These are phyloP conservation scores for Myripristis jacobus DNA, from an alignment of 2,797 vertebrate genomes.

Conservation along the genomic window DNA sequence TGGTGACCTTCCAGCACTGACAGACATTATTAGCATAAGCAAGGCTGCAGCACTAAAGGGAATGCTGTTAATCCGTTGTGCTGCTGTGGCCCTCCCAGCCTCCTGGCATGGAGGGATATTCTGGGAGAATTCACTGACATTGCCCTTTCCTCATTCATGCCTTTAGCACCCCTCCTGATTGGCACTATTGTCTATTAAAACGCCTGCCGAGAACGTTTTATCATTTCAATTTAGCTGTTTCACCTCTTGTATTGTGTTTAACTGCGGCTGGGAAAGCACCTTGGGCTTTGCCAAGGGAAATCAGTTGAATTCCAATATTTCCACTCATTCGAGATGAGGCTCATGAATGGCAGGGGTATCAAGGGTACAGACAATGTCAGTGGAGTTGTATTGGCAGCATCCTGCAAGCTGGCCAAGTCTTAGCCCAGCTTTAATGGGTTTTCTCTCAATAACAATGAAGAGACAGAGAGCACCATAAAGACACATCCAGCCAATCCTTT, in stretches of 20 bases:
- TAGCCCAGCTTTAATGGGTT: constrained; percentile 73
- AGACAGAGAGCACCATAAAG: constrained; percentile 61
- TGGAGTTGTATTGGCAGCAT: constrained; percentile 68
- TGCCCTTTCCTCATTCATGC: constrained; percentile 38
- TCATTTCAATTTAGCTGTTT: constrained; percentile 68
- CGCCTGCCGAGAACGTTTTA: constrained; percentile 52
- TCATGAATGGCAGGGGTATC: constrained; percentile 53
- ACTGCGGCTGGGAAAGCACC: constrained; percentile 53
- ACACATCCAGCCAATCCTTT: constrained; percentile 63
- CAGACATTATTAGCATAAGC: constrained; percentile 51
- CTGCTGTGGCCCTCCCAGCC: constrained; percentile 15
- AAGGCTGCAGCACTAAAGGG: constrained; percentile 22
- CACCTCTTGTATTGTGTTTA: constrained; percentile 64
- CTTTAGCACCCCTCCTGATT: constrained; percentile 59
- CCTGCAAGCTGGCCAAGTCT: constrained; percentile 70
- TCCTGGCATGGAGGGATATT: constrained; percentile 26
- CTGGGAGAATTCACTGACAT: constrained; percentile 42
- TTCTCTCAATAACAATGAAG: constrained; percentile 78
- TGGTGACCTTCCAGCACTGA: constrained; percentile 48
- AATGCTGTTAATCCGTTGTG: constrained; percentile 25
- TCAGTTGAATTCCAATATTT: constrained; percentile 72
- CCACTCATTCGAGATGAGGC: constrained; percentile 54
- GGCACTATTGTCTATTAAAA: constrained; percentile 63
- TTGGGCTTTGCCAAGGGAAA: constrained; percentile 61
- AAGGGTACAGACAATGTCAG: constrained; percentile 78